Evolutionary conservation across 2,113 vertebrate species (phyloP), one percentile per base, ranked within the genome.

Genomic region (Pristiophorus japonicus): DNA sequence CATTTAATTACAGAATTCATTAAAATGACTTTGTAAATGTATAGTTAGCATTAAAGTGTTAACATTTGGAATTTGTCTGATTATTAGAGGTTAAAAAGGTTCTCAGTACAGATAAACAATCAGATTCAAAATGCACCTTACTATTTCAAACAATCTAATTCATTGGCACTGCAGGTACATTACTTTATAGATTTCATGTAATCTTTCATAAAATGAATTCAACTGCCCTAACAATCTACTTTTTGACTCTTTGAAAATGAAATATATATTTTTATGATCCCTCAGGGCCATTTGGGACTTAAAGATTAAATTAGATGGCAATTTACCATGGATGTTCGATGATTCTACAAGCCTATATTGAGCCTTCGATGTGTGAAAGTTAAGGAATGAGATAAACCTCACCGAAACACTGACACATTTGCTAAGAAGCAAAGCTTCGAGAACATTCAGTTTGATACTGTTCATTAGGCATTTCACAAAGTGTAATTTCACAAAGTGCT

Each of bases 201-300:
- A 70, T 94, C 38, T 94, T 94, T 94, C 65, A 70, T 47, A 70
- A 94, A 94, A 70, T 92, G 42, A 94, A 94, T 47, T 67, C 93
- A 47, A 22, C 11, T 30, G 42, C 42, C 11, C 63, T 65, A 45
- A 42, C 63, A 94, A 66, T 18, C 91, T 45, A 47, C 63, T 70
- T 94, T 45, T 67, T 30, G 38, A 66, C 38, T 70, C 38, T 88
- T 88, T 94, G 42, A 94, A 70, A 94, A 94, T 94, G 92, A 65
- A 92, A 38, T 34, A 92, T 63, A 38, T 92, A 62, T 63, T 63
- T 92, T 92, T 92, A 92, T 92, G 88, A 63, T 7, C 59, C 4
- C 34, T 65, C 88, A 65, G 88, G 88, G 59, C 59, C 18, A 42
- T 22, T 38, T 63, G 88, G 88, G 88, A 63, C 34, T 92, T 92